A percentile compares a stretch with the other conserved stretches of the same genome.
Conservation (phyloP, 1,140 invertebrate species). For the Solen grandis region DNA sequence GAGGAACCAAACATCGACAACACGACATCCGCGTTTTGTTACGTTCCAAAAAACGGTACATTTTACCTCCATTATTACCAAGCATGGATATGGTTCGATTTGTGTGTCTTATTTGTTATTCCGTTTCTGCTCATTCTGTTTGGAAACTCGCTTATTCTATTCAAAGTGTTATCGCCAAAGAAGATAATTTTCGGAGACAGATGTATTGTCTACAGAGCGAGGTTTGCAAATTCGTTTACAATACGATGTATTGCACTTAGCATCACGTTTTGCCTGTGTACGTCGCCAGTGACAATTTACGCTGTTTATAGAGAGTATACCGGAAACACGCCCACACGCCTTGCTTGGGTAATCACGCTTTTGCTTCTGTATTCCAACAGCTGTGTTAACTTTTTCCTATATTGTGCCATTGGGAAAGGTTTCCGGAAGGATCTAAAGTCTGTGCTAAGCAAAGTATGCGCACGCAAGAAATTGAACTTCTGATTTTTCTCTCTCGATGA, state of each 20-base stretch:
- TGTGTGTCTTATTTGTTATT: constrained; percentile 14
- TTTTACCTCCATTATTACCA: constrained; percentile 1
- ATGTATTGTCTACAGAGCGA: constrained; percentile 12
- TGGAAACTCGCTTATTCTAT: constrained; percentile 23
- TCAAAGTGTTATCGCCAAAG: constrained; percentile 22
- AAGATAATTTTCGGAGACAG: not conserved
- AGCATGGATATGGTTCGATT: constrained; percentile 36
- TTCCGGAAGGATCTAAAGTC: constrained; percentile 39
- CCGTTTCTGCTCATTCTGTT: constrained; percentile 33
- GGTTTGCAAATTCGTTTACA: constrained; percentile 34
- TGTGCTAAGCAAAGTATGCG: not conserved
- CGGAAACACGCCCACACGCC: not conserved
- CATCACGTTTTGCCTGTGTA: constrained; percentile 29
- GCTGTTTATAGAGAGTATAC: constrained; percentile 5
- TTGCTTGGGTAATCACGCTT: constrained; percentile 1
- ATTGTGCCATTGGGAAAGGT: constrained; percentile 39
- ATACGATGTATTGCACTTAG: constrained; percentile 34
- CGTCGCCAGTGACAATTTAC: constrained; percentile 14
- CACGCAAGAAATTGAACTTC: too few relatives aligned
- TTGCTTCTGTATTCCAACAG: constrained; percentile 43
- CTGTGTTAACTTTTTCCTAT: constrained; percentile 37
- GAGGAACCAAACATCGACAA: not conserved
- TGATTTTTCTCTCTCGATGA: too few relatives aligned
- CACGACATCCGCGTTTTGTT: not conserved
- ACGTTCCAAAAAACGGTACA: not conserved